Conservation (phyloP, 53 echinoderm and acorn worm species). For the Stichopus horrens region DNA sequence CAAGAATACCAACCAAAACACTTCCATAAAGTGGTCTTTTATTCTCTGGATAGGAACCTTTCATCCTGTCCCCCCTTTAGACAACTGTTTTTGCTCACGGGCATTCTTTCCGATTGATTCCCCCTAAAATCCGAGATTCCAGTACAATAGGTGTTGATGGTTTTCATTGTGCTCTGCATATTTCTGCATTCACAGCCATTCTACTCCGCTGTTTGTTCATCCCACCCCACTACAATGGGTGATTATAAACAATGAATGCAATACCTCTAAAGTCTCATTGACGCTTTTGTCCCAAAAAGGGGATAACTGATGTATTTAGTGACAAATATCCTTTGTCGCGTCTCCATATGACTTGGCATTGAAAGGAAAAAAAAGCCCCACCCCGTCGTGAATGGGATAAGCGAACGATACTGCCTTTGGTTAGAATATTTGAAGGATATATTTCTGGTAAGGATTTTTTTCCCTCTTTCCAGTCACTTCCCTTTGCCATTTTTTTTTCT, state of each 20-base stretch:
- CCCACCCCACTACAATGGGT: slow-evolving; percentile 14
- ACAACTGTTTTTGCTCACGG: slow-evolving; percentile 9
- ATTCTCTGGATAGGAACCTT: slow-evolving; percentile 6
- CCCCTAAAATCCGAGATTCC: neutral
- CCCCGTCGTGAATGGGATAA: slow-evolving; percentile 14
- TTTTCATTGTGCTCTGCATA: slow-evolving; percentile 2
- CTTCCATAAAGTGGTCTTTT: slow-evolving; percentile 21
- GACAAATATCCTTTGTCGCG: slow-evolving; percentile 12
- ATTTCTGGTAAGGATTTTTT: neutral
- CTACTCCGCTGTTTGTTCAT: slow-evolving; percentile 18
- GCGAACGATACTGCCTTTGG: slow-evolving; percentile 29
- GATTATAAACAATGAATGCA: slow-evolving; percentile 9
- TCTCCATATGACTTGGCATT: neutral
- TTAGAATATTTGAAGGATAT: neutral
- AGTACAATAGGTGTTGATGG: slow-evolving; percentile 26
- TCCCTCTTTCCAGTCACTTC: neutral
- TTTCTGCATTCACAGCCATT: slow-evolving; percentile 8
- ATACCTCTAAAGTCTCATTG: neutral
- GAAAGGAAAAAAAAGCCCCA: neutral
- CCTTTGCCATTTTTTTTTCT: neutral
- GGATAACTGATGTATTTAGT: slow-evolving; percentile 5
- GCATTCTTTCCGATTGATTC: slow-evolving; percentile 18
- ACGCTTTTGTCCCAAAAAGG: slow-evolving; percentile 5
- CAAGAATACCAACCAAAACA: slow-evolving; percentile 16
- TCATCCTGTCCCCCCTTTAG: neutral